These are phyloP conservation scores for Dorcus parallelipipedus DNA, from an alignment of 2,888 invertebrate species.

Conservation along the genomic window DNA sequence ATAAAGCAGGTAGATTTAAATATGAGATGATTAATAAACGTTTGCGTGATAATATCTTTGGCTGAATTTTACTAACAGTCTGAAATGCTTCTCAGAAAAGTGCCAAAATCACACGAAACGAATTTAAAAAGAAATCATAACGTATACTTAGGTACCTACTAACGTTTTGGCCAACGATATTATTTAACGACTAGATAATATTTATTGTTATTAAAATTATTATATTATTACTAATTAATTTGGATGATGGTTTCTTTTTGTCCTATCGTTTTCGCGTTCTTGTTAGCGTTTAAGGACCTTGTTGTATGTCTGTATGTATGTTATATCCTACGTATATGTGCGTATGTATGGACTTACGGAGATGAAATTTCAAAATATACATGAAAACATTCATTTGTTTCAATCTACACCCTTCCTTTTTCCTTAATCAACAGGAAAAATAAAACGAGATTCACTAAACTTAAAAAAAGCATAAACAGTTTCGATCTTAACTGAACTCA, in stretches of 20 bases:
- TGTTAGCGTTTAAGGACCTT: conserved; percentile 31
- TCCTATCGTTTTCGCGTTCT: conserved; percentile 10
- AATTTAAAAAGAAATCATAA: conserved; percentile 28
- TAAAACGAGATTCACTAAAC: not conserved
- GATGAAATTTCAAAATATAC: conserved; percentile 48
- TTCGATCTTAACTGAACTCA: no score
- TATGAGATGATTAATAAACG: conserved; percentile 4
- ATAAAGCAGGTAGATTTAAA: conserved; percentile 4
- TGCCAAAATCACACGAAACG: conserved; percentile 34
- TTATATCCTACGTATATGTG: conserved; percentile 45
- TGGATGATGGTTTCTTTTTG: not conserved
- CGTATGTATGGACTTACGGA: conserved; percentile 49
- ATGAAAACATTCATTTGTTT: conserved; percentile 18
- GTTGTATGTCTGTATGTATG: conserved; percentile 50
- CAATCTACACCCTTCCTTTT: not conserved
- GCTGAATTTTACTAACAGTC: not conserved
- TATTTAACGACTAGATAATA: conserved; percentile 24
- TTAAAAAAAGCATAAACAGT: not conserved
- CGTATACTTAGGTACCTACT: conserved; percentile 24
- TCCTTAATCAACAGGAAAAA: no score
- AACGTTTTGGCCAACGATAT: conserved; percentile 20
- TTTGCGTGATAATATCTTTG: conserved; percentile 10
- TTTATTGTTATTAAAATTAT: conserved; percentile 16
- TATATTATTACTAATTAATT: not conserved
- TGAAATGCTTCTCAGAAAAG: conserved; percentile 10